A percentile compares a stretch with the other conserved stretches of the same genome.
Conservation (phyloP, 2,113 vertebrate genomes). For the Elaphurus davidianus region DNA sequence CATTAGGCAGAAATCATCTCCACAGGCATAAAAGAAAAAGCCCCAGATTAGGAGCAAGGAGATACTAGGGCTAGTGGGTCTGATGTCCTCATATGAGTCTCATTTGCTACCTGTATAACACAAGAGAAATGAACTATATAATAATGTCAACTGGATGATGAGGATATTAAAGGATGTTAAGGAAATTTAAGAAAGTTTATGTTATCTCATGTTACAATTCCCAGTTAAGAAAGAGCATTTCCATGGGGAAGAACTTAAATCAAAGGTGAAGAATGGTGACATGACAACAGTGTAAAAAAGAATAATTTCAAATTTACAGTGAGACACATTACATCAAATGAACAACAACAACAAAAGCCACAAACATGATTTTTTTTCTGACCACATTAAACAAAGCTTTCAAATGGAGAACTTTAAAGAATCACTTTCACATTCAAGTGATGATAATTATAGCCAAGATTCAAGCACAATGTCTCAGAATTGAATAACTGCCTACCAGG, state of each 20-base stretch:
- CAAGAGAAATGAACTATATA: accelerated
- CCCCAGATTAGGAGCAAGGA: background rate
- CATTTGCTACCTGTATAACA: background rate
- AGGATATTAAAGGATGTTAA: background rate
- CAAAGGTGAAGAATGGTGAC: background rate
- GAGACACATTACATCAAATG: background rate
- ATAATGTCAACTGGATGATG: background rate
- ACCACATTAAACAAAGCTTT: background rate
- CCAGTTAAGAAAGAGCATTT: background rate
- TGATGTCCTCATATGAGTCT: background rate
- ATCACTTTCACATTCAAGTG: background rate
- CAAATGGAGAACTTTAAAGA: background rate
- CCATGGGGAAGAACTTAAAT: background rate
- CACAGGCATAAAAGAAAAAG: background rate
- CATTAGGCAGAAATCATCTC: background rate
- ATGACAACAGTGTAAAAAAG: background rate
- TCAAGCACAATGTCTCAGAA: background rate
- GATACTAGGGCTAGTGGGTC: accelerated
- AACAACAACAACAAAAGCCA: background rate
- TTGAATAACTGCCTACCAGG: background rate
- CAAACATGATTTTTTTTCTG: background rate
- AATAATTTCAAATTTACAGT: background rate
- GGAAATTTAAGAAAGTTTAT: background rate
- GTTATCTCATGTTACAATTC: background rate
- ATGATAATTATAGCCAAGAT: background rate